Percentiles rank a stretch among this genome's conserved stretches.
These are phyloP conservation scores for Syrrhaptes paradoxus DNA, from an alignment of 2,113 vertebrate genomes.

Conservation along the genomic window DNA sequence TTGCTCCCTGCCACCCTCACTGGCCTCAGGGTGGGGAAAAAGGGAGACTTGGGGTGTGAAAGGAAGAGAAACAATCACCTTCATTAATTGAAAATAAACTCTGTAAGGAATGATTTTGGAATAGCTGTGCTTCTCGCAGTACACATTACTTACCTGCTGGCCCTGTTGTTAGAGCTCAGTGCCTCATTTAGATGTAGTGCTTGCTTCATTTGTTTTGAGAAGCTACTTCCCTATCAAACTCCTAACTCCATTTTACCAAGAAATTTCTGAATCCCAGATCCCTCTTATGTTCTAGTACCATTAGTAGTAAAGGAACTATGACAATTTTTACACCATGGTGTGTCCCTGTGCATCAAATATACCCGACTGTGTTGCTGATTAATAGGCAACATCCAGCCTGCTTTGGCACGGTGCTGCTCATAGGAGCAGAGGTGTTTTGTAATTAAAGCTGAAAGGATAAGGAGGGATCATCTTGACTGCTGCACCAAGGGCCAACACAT, in stretches of 20 bases:
- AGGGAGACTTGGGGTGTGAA: background rate
- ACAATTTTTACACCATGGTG: background rate
- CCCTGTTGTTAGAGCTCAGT: background rate
- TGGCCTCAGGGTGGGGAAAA: fast-evolving
- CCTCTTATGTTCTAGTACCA: background rate
- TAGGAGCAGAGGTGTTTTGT: background rate
- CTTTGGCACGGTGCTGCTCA: background rate
- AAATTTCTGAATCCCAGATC: background rate
- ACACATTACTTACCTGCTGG: background rate
- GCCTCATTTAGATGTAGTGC: background rate
- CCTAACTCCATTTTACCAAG: background rate
- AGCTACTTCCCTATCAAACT: background rate
- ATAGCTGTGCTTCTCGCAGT: background rate
- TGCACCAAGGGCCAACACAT: background rate
- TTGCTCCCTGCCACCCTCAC: background rate
- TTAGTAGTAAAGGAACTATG: fast-evolving
- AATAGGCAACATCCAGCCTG: background rate
- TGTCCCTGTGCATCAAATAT: background rate
- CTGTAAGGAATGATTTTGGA: background rate
- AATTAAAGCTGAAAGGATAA: background rate
- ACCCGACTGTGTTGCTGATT: background rate
- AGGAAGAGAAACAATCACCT: background rate
- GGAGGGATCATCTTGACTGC: background rate
- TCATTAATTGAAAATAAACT: background rate
- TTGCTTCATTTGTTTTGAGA: background rate